These are phyloP conservation scores for Struthidea cinerea DNA, from an alignment of 2,113 vertebrate species.

Conservation along the genomic window DNA sequence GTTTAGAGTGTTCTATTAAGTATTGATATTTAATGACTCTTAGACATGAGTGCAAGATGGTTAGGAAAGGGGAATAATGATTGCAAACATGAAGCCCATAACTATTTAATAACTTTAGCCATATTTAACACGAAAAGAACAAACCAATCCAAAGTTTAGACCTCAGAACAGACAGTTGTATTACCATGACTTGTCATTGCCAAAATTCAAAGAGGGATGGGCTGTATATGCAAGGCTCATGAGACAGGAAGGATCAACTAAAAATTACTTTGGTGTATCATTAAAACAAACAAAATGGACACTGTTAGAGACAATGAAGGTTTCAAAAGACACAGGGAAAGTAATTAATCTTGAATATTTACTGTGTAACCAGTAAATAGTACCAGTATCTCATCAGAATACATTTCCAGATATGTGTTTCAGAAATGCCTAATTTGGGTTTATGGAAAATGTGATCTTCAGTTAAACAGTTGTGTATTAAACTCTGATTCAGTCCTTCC, in stretches of 20 bases:
- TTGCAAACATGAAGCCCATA: neutral
- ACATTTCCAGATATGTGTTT: neutral
- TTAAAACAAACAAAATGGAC: neutral
- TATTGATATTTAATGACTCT: neutral
- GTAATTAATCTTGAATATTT: neutral
- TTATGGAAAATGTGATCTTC: neutral
- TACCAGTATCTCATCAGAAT: neutral
- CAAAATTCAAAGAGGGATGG: neutral
- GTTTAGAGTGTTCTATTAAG: neutral
- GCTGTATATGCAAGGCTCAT: neutral
- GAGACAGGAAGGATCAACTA: neutral
- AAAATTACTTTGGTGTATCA: neutral
- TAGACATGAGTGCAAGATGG: neutral
- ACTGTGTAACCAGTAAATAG: neutral
- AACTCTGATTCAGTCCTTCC: neutral
- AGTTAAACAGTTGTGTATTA: neutral
- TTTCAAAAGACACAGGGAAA: neutral
- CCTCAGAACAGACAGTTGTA: neutral
- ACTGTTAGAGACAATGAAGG: neutral
- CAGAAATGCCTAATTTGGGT: neutral
- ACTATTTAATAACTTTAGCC: neutral
- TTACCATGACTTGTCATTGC: neutral
- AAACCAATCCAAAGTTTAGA: neutral
- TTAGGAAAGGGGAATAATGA: neutral
- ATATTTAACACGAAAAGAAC: neutral